A percentile compares a stretch with the other conserved stretches of the same genome.
These are phyloP conservation scores for Gymnothorax reevesii DNA, from an alignment of 2,797 vertebrate genomes.

Conservation along the genomic window DNA sequence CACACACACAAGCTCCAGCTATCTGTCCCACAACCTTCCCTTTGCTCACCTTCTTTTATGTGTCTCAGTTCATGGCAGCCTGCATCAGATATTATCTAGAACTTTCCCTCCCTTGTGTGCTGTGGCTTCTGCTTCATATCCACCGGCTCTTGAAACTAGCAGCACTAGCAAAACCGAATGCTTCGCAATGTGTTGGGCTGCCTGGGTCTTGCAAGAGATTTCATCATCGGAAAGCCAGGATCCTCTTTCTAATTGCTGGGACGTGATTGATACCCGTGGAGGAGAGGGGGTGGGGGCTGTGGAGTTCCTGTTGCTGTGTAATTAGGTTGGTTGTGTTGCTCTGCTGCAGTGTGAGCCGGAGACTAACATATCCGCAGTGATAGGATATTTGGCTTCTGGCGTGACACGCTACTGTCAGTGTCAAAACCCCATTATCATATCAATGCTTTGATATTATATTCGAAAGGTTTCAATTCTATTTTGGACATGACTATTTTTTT, in stretches of 20 bases:
- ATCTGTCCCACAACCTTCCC: neutral
- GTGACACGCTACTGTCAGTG: neutral
- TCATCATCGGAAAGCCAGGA: slow-evolving; percentile 9
- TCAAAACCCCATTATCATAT: neutral
- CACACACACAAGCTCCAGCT: neutral
- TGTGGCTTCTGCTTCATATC: neutral
- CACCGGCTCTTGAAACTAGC: neutral
- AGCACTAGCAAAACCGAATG: neutral
- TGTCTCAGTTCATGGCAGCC: neutral
- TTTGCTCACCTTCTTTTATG: neutral
- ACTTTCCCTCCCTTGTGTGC: neutral
- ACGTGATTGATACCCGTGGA: slow-evolving; percentile 10
- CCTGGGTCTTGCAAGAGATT: neutral
- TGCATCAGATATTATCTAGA: neutral
- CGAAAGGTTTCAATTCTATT: neutral
- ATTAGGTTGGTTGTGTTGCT: neutral
- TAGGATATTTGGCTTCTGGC: neutral
- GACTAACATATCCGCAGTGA: neutral
- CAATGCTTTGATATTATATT: too few species aligned
- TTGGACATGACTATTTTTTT: too few species aligned
- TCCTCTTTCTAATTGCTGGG: neutral
- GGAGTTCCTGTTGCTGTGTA: neutral
- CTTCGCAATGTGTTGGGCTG: neutral
- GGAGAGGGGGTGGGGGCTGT: neutral
- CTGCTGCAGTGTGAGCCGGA: neutral